Conservation (phyloP, 2,797 vertebrate genomes). For the Gallinago nigripennis region DNA sequence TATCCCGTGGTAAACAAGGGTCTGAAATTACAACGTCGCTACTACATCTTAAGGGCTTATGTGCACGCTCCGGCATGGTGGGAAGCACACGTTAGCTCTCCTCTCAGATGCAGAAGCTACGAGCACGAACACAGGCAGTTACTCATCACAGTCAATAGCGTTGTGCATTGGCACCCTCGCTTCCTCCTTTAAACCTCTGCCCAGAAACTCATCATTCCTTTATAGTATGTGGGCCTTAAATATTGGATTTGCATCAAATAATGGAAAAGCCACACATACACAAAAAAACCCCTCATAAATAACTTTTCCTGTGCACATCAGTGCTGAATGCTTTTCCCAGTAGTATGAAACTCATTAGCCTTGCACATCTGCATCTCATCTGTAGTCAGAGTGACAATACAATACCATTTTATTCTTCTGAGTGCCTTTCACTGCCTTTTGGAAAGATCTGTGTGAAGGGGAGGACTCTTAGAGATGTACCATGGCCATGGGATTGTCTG, state of each 20-base stretch:
- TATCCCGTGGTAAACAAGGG: neutral
- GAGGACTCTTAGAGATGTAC: neutral
- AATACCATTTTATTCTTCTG: neutral
- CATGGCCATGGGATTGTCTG: fast-evolving
- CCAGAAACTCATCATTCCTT: neutral
- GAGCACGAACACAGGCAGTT: fast-evolving
- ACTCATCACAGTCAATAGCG: fast-evolving
- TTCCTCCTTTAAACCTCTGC: neutral
- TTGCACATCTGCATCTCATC: neutral
- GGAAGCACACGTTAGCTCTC: fast-evolving
- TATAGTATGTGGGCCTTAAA: neutral
- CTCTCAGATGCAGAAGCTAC: fast-evolving
- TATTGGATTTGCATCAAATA: neutral
- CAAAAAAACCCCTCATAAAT: neutral
- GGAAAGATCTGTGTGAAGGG: neutral
- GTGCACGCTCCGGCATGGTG: too few relatives aligned
- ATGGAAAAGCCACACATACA: neutral
- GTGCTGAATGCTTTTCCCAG: neutral
- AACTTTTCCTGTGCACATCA: neutral
- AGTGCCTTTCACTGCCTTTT: neutral
- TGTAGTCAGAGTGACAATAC: neutral
- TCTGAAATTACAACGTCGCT: neutral
- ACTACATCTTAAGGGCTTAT: neutral
- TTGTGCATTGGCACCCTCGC: neutral
- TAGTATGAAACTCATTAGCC: neutral